Evolutionary conservation across 2,113 vertebrate genomes (phyloP), one percentile per base, ranked within the genome.

Genomic region (Athene cunicularia): DNA sequence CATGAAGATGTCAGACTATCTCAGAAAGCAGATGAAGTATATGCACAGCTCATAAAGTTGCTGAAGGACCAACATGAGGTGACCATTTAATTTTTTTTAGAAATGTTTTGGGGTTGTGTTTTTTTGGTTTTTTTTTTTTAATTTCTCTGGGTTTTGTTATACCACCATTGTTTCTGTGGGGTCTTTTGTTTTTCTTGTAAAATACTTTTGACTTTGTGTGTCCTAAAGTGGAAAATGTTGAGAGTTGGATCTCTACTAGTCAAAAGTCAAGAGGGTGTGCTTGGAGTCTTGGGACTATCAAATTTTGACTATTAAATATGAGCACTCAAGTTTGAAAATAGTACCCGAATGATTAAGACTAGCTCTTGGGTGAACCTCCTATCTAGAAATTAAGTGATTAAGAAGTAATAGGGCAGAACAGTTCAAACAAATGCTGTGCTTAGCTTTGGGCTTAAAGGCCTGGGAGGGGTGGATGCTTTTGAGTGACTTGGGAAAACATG

Each of bases 31-130:
- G 99, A 99, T 91, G 98, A 99, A 79, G 98, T 99, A 32, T 99
- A 99, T 83, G 45, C 96, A 6, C 99, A 99, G 28, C 98, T 99
- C 72, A 97, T 98, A 74, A 99, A 98, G 92, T 98, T 99, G 77
- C 98, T 99, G 59, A 98, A 98, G 81, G 99, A 99, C 80, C 99
- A 99, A 83, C 92, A 98, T 2, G 99, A 99, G 99, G 99, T 99
- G 33, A 91, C 72, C 2, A 0, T 32, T 56, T 52, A 33, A 23
- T 39, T 27, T 55, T 74, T 19, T 76, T 59, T 41, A 76, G 23
- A 64, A 90, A 49, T 64, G 24, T 17, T 67, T 45, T 5, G 2
- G 19, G 16, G 1, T 27, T 62, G 47, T 21, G 39, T 4, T 47
- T 55, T 27, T 37, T 37, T 37, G 60, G 9, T 45, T 9, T 24